These are phyloP conservation scores for Osedax fenrisi DNA, from an alignment of 2,888 invertebrate genomes.

Conservation along the genomic window DNA sequence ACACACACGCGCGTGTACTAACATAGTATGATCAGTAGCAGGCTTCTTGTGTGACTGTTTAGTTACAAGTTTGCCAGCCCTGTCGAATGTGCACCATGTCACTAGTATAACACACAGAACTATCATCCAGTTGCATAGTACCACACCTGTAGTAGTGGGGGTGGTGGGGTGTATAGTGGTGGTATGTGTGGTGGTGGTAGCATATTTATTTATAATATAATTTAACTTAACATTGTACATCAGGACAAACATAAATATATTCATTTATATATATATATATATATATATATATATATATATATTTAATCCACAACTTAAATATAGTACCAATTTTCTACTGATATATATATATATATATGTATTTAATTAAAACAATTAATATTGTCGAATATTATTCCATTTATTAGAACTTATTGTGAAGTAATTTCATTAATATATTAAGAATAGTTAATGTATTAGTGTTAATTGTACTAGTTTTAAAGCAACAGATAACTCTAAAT, in stretches of 20 bases:
- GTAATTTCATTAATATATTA: too few species aligned
- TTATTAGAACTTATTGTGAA: too few species aligned
- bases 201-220: too few species aligned
- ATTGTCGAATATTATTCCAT: too few species aligned
- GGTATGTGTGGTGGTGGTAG: too few species aligned
- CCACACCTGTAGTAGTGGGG: conserved; percentile 56
- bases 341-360: conserved; percentile 9
- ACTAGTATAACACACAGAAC: conserved; percentile 62
- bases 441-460: too few species aligned
- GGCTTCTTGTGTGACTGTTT: conserved; percentile 50
- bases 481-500: too few species aligned
- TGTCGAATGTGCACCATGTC: conserved; percentile 74
- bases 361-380: conserved; percentile 1
- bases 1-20: background rate
- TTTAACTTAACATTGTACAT: too few species aligned
- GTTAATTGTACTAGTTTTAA: too few species aligned
- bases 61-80: conserved; percentile 67
- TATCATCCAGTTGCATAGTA: conserved; percentile 67
- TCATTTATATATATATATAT: background rate
- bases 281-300: conserved; percentile 7
- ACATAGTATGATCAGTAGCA: background rate
- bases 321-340: too few species aligned
- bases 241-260: too few species aligned
- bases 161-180: background rate
- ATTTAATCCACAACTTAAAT: too few species aligned